Percentiles rank a stretch among this genome's conserved stretches.
phyloP scores from a whole-genome alignment of 2,113 vertebrate genomes.

The Podarcis raffonei region DNA sequence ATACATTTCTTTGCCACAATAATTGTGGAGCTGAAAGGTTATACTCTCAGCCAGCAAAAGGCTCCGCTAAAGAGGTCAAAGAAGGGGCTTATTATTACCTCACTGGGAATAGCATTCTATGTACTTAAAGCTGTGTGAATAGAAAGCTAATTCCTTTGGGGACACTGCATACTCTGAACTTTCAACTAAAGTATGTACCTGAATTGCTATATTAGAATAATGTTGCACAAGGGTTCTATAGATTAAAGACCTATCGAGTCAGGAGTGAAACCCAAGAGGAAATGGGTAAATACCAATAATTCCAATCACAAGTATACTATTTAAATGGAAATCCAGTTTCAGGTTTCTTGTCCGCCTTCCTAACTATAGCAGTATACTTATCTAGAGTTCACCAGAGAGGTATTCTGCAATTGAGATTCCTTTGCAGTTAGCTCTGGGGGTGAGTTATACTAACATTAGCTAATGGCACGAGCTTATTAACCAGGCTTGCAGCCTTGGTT shows the following conservation, averaged over 20 bases:
- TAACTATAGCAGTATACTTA: slow-evolving; percentile 27
- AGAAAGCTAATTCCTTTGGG: slow-evolving; percentile 61
- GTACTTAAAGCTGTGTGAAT: slow-evolving; percentile 60
- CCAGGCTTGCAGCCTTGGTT: neutral
- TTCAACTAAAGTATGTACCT: slow-evolving; percentile 53
- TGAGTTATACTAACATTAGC: slow-evolving; percentile 3
- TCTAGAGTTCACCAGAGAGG: neutral
- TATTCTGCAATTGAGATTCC: slow-evolving; percentile 3
- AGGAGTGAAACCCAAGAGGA: slow-evolving; percentile 63
- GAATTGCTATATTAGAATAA: slow-evolving; percentile 65
- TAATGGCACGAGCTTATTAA: slow-evolving; percentile 42
- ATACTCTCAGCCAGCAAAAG: slow-evolving; percentile 39
- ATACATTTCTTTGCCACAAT: slow-evolving; percentile 37
- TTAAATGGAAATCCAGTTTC: slow-evolving; percentile 73
- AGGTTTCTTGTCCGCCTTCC: slow-evolving; percentile 55
- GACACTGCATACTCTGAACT: slow-evolving; percentile 41
- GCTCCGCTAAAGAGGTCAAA: slow-evolving; percentile 55
- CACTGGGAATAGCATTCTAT: slow-evolving; percentile 53
- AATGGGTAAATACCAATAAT: slow-evolving; percentile 64
- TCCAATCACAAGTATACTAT: slow-evolving; percentile 63
- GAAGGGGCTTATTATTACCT: slow-evolving; percentile 54
- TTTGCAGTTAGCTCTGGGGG: slow-evolving; percentile 18
- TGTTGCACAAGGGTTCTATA: slow-evolving; percentile 49
- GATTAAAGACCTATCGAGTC: slow-evolving; percentile 61
- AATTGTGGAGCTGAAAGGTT: slow-evolving; percentile 49